phyloP scores from a whole-genome alignment of 1,140 invertebrate genomes.

The Drosophila sechellia region DNA sequence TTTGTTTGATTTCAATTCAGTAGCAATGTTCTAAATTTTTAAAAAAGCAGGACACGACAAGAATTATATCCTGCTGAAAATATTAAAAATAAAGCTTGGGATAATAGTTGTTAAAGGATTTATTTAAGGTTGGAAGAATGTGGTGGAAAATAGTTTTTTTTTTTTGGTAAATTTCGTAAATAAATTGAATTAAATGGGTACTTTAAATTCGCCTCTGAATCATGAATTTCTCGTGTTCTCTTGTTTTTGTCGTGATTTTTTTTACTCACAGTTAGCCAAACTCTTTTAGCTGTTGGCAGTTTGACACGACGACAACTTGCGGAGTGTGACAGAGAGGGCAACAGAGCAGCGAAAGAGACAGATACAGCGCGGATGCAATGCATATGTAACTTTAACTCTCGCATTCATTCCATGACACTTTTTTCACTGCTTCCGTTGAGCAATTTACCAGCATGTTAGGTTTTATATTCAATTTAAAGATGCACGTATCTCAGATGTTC shows the following conservation, averaged over 20 bases:
- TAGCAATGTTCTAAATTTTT: not conserved
- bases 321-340: not conserved
- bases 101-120: no score
- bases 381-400: constrained; percentile 45
- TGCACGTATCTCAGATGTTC: not conserved
- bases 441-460: constrained; percentile 41
- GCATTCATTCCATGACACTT: constrained; percentile 26
- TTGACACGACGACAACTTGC: constrained; percentile 48
- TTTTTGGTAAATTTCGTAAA: not conserved
- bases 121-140: no score
- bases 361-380: not conserved
- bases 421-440: constrained; percentile 10
- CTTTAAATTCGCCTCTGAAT: not conserved
- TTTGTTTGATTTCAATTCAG: constrained; percentile 41
- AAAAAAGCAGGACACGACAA: not conserved
- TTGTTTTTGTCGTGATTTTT: constrained; percentile 16
- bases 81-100: no score
- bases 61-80: not conserved
- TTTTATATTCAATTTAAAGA: constrained; percentile 45
- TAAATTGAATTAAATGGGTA: not conserved
- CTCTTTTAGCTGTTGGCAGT: constrained; percentile 60
- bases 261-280: constrained; percentile 38
- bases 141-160: no score
- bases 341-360: not conserved
- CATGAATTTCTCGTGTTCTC: no score